Percentiles rank a stretch among this genome's conserved stretches.
Conservation (phyloP, 2,888 invertebrate species). For the Melitaea athalia region DNA sequence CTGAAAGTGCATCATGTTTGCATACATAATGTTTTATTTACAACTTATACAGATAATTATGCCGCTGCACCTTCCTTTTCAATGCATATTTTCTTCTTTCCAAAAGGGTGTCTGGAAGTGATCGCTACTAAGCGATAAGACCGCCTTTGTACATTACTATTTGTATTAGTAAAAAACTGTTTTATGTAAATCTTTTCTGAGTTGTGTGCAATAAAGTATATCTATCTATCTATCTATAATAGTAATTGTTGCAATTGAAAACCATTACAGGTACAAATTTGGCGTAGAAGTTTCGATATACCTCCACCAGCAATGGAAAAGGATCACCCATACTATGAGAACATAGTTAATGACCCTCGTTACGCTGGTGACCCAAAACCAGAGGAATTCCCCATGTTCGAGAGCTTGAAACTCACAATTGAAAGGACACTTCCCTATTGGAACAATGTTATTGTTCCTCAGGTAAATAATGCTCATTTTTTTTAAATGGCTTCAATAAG, state of each 20-base stretch:
- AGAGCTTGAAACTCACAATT: slow-evolving; percentile 91
- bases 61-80: too few relatives aligned
- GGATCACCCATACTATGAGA: slow-evolving; percentile 88
- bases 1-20: too few relatives aligned
- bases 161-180: too few relatives aligned
- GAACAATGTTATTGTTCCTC: slow-evolving; percentile 91
- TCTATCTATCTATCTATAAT: too few relatives aligned
- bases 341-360: slow-evolving; percentile 88
- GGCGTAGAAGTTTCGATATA: slow-evolving; percentile 92
- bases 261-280: slow-evolving; percentile 86
- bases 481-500: background rate
- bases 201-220: too few relatives aligned
- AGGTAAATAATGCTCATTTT: slow-evolving; percentile 57
- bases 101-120: too few relatives aligned
- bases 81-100: too few relatives aligned
- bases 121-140: too few relatives aligned
- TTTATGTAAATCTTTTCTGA: too few relatives aligned
- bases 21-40: too few relatives aligned
- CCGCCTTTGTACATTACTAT: too few relatives aligned
- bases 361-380: slow-evolving; percentile 87
- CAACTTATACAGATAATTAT: too few relatives aligned
- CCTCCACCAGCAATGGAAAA: slow-evolving; percentile 91
- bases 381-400: slow-evolving; percentile 90
- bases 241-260: background rate
- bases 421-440: slow-evolving; percentile 93